A percentile compares a stretch with the other conserved stretches of the same genome.
These are phyloP conservation scores for Tenualosa ilisha DNA, from an alignment of 2,797 vertebrate species.

Conservation along the genomic window DNA sequence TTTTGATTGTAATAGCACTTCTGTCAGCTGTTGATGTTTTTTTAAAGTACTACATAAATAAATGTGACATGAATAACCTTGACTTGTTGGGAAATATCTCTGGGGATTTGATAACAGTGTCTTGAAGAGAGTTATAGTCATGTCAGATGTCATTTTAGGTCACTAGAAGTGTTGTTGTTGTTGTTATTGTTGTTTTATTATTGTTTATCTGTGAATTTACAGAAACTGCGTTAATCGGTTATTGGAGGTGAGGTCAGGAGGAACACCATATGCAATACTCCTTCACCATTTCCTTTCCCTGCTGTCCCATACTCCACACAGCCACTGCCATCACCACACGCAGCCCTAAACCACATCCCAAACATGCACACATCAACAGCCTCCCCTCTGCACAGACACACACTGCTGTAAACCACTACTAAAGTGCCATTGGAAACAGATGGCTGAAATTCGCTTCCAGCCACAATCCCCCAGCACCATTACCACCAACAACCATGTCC, in stretches of 20 bases:
- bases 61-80: too few relatives aligned
- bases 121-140: too few relatives aligned
- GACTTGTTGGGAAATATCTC: too few relatives aligned
- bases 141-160: too few relatives aligned
- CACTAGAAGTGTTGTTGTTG: too few relatives aligned
- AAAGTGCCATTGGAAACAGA: slow-evolving; percentile 69
- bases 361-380: slow-evolving; percentile 56
- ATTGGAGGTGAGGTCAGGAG: background rate
- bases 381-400: slow-evolving; percentile 56
- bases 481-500: background rate
- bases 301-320: background rate
- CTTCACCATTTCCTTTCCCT: too few relatives aligned
- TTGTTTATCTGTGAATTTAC: background rate
- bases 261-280: background rate
- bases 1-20: too few relatives aligned
- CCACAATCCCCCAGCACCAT: background rate
- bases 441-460: slow-evolving; percentile 61
- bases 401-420: slow-evolving; percentile 58
- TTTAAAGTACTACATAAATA: too few relatives aligned
- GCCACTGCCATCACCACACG: background rate
- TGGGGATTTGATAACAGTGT: too few relatives aligned
- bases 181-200: too few relatives aligned
- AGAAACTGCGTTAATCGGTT: background rate
- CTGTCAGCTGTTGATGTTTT: too few relatives aligned
- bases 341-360: slow-evolving; percentile 4